Percentiles rank a stretch among this genome's conserved stretches.
Conservation (phyloP, 2,113 vertebrate species). For the Genyomyrus donnyi region DNA sequence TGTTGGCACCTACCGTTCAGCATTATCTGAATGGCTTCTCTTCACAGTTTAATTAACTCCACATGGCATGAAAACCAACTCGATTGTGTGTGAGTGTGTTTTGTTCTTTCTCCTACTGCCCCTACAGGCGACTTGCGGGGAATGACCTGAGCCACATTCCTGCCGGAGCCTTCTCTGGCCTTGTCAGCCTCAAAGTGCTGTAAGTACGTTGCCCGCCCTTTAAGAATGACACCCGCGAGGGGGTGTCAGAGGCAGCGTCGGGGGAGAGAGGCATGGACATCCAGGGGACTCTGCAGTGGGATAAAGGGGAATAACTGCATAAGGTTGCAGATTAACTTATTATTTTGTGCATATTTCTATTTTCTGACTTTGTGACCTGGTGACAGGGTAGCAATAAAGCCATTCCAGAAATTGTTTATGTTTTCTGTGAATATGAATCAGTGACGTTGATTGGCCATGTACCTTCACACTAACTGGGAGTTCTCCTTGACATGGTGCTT, state of each 20-base stretch:
- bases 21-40: slow-evolving; percentile 39
- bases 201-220: slow-evolving; percentile 61
- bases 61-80: slow-evolving; percentile 47
- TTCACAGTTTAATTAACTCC: slow-evolving; percentile 59
- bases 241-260: background rate
- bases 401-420: background rate
- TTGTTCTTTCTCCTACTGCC: slow-evolving; percentile 47
- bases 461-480: background rate
- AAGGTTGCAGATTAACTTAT: background rate
- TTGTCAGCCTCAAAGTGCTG: slow-evolving; percentile 89
- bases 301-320: background rate
- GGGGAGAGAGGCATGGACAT: background rate
- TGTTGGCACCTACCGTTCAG: slow-evolving; percentile 39
- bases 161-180: slow-evolving; percentile 78
- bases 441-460: background rate
- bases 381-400: background rate
- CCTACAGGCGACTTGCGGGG: slow-evolving; percentile 82
- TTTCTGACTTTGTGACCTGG: background rate
- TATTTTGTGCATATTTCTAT: background rate
- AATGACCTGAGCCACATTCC: slow-evolving; percentile 80
- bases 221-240: background rate
- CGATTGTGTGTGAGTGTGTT: slow-evolving; percentile 18
- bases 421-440: background rate
- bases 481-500: background rate
- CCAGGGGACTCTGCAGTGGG: background rate